Evolutionary conservation across 2,797 vertebrate genomes (phyloP).

Genomic region (Chiloscyllium punctatum): DNA sequence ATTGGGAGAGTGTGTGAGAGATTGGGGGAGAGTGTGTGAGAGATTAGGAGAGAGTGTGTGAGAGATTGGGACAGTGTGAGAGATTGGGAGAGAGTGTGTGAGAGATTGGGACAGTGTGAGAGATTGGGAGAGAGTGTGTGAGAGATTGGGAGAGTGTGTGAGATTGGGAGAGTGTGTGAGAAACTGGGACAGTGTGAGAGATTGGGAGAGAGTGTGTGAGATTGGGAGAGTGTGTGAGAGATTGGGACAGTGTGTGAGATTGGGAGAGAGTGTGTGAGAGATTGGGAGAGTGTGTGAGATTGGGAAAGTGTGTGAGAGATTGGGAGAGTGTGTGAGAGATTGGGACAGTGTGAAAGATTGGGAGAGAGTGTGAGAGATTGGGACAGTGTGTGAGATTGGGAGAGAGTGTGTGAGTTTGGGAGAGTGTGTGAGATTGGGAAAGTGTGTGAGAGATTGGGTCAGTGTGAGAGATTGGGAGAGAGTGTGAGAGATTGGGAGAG

Average conservation of each 20-base stretch:
- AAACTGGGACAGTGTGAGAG: background rate
- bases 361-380: background rate
- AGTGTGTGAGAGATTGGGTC: background rate
- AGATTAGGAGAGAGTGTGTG: background rate
- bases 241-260: background rate
- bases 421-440: background rate
- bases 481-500: background rate
- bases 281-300: too few relatives aligned
- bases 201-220: background rate
- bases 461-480: background rate
- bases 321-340: background rate
- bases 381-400: background rate
- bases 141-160: too few relatives aligned
- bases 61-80: background rate
- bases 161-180: background rate
- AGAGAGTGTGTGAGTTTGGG: background rate
- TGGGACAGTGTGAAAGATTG: background rate
- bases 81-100: too few relatives aligned
- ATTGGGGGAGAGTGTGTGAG: too few relatives aligned
- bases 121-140: background rate
- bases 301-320: background rate
- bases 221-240: too few relatives aligned
- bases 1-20: background rate
- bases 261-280: background rate
- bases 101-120: background rate